Conservation (phyloP, 2,888 invertebrate species). For the Acrobasis repandana region DNA sequence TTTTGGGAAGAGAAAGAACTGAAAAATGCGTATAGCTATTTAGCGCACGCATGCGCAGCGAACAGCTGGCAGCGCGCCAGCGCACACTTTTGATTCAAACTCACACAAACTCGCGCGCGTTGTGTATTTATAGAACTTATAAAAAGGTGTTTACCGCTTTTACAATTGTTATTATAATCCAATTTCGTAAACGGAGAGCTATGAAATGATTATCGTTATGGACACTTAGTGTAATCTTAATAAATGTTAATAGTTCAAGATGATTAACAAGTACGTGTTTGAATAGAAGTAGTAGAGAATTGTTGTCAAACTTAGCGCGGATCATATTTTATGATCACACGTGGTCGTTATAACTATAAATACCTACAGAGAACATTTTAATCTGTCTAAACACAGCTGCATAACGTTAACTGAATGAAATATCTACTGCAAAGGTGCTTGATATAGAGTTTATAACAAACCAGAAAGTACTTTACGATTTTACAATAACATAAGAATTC, state of each 20-base stretch:
- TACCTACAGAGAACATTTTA: not conserved
- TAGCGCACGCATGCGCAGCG: slow-evolving; percentile 65
- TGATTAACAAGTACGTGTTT: not conserved
- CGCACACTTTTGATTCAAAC: slow-evolving; percentile 73
- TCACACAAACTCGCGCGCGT: slow-evolving; percentile 55
- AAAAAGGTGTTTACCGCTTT: slow-evolving; percentile 69
- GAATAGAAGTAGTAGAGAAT: not conserved
- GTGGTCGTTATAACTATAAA: slow-evolving; percentile 10
- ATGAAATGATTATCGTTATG: not conserved
- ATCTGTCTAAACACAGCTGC: not conserved
- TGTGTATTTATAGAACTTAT: slow-evolving; percentile 75
- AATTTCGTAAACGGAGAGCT: slow-evolving; percentile 28
- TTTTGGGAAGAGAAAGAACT: slow-evolving; percentile 67
- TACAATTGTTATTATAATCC: slow-evolving; percentile 56
- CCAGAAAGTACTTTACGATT: not conserved
- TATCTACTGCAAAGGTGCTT: not conserved
- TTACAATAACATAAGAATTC: too few relatives aligned
- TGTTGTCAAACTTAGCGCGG: not conserved
- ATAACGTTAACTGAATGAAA: not conserved
- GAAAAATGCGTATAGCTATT: slow-evolving; percentile 69
- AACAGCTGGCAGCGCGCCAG: slow-evolving; percentile 66
- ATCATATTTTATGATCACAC: slow-evolving; percentile 17
- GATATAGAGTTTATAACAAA: not conserved
- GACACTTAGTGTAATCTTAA: slow-evolving; percentile 19
- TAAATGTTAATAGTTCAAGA: not conserved